phyloP scores from a whole-genome alignment of 2,797 vertebrate species.

The Acanthiza pusilla region DNA sequence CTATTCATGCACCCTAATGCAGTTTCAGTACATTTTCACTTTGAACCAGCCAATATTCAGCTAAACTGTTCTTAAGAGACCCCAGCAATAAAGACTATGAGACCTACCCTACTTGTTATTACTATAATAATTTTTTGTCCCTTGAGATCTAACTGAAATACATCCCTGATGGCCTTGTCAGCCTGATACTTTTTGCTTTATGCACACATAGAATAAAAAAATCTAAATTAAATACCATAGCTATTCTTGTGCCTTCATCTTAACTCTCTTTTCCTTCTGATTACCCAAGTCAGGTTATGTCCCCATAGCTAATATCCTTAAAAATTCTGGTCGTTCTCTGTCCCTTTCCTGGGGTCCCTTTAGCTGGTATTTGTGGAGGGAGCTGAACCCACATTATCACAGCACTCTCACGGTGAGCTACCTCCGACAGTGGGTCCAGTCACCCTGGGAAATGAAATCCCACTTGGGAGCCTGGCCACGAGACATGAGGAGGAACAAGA shows the following conservation, averaged over 20 bases:
- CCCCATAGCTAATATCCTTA: neutral
- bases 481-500: neutral
- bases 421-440: neutral
- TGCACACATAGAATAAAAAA: neutral
- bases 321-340: neutral
- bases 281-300: neutral
- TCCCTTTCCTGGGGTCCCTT: neutral
- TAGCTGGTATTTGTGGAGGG: neutral
- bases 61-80: neutral
- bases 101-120: neutral
- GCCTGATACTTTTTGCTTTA: neutral
- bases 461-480: neutral
- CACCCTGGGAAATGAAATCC: neutral
- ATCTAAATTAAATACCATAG: fast-evolving
- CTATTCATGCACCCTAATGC: neutral
- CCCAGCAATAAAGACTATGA: neutral
- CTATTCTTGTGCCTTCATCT: neutral
- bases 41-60: neutral
- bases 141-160: neutral
- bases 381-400: neutral
- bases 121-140: neutral
- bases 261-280: neutral
- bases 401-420: neutral
- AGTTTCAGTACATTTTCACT: neutral
- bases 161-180: neutral